These are phyloP conservation scores for Simalia tracyae DNA, from an alignment of 2,797 vertebrate genomes.

Conservation along the genomic window DNA sequence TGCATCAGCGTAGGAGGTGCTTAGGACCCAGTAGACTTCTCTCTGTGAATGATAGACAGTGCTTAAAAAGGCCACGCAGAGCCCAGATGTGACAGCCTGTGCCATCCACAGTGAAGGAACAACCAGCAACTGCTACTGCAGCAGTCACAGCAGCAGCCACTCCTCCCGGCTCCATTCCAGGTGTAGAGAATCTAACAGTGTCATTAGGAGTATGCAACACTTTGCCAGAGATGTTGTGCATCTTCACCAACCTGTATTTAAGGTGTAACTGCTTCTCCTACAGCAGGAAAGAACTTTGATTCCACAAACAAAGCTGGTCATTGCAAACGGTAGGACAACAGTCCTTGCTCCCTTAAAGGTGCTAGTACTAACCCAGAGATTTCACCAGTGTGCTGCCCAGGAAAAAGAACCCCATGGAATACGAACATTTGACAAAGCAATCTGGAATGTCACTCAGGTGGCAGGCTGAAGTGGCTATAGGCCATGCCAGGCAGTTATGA, in stretches of 20 bases:
- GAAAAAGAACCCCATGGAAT: neutral
- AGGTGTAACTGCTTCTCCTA: neutral
- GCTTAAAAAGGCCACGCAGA: conserved; percentile 61
- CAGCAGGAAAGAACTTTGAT: conserved; percentile 16
- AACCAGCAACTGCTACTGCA: conserved; percentile 32
- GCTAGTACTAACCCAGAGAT: neutral
- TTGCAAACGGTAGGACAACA: conserved; percentile 14
- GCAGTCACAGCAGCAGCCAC: conserved; percentile 29
- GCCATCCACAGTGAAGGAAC: conserved; percentile 68
- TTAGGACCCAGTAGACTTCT: conserved; percentile 69
- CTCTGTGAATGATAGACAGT: conserved; percentile 33
- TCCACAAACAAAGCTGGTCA: conserved; percentile 12
- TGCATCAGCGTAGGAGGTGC: conserved; percentile 8
- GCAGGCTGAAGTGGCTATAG: neutral
- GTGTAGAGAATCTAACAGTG: neutral
- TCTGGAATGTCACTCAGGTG: fast-evolving
- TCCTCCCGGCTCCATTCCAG: conserved; percentile 14
- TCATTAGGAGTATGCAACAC: neutral
- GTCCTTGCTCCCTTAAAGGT: neutral
- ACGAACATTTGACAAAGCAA: neutral
- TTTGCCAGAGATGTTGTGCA: neutral
- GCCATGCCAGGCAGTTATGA: neutral
- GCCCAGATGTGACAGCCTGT: conserved; percentile 76
- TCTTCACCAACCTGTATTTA: neutral
- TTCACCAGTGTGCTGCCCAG: conserved; percentile 1